These are phyloP conservation scores for Phyllostomus hastatus DNA, from an alignment of 2,113 vertebrate species.

Conservation along the genomic window DNA sequence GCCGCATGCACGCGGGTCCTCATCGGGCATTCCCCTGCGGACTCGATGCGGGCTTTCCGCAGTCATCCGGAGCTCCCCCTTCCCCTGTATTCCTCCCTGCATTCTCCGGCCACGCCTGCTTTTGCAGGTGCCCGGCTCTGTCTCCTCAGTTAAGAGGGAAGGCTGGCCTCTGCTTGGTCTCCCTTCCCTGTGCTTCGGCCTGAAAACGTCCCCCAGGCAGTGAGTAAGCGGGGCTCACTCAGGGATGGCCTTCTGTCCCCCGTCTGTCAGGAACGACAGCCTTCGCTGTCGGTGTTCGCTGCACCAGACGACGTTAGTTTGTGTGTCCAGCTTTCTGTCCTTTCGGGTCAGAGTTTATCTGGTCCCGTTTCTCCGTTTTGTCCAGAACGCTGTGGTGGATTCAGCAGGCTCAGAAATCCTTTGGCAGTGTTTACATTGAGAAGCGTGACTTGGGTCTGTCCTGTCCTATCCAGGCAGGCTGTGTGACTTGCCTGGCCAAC, in stretches of 20 bases:
- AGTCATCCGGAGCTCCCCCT: not conserved
- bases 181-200: not conserved
- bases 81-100: fast-evolving
- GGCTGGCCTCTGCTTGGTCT: not conserved
- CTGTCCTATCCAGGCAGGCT: not conserved
- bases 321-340: not conserved
- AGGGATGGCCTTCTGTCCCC: not conserved
- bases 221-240: fast-evolving
- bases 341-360: not conserved
- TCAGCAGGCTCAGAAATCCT: not conserved
- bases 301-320: not conserved
- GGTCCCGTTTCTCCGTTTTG: not conserved
- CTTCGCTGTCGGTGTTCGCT: no score
- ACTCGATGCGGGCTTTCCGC: not conserved
- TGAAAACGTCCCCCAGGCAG: not conserved
- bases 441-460: not conserved
- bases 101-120: not conserved
- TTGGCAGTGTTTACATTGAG: not conserved
- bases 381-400: not conserved
- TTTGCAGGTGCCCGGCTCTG: not conserved
- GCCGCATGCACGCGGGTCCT: no score
- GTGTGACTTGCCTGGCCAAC: not conserved
- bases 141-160: not conserved
- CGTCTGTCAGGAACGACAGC: not conserved
- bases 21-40: not conserved